Evolutionary conservation across 2,113 vertebrate species (phyloP), one percentile per base, ranked within the genome.

Genomic region (Melanostigma gelatinosum): DNA sequence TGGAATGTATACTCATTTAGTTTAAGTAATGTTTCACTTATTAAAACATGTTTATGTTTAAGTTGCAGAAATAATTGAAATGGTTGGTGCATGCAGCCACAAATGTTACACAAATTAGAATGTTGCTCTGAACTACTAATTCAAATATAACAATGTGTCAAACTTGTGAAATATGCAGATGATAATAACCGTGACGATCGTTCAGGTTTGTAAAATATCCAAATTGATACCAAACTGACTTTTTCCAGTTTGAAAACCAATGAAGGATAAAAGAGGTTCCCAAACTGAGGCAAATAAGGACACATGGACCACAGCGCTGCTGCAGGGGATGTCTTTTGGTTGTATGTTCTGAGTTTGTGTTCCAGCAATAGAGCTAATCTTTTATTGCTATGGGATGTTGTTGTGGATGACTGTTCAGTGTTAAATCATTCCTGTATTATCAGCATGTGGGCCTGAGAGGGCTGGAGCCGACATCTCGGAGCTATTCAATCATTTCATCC

Each of bases 401-500:
- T 75, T 77, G 64, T 73, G 63, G 48, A 82, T 29, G 34, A 76
- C 27, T 66, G 38, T 34, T 84, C 34, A 44, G 68, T 84, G 73
- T 79, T 67, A 50, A 64, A 65, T 71, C 70, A 54, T 67, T 46
- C 69, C 83, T 88, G 61, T 81, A 58, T 75, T 61, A 27, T 52
- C 67, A 75, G 77, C 66, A 71, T 36, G 34, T 72, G 48, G 61
- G 80, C 81, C 85, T 89, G 79, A 83, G 79, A 68, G 85, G 66
- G 69, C 60, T 32, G 52, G 15, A 42, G 77, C 75, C 60, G 15
- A 58, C 84, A 29, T 82, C 82, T 85, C 84, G 81, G 84, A 75
- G 77, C 76, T 91, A 87, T 92, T 88, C 91, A 91, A 86, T 88
- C 77, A 55, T 80, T 72, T 87, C 76, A 78, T 70, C 72, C 55